These are phyloP conservation scores for Oceanodroma leucorhoa DNA, from an alignment of 2,797 vertebrate genomes.

Conservation along the genomic window DNA sequence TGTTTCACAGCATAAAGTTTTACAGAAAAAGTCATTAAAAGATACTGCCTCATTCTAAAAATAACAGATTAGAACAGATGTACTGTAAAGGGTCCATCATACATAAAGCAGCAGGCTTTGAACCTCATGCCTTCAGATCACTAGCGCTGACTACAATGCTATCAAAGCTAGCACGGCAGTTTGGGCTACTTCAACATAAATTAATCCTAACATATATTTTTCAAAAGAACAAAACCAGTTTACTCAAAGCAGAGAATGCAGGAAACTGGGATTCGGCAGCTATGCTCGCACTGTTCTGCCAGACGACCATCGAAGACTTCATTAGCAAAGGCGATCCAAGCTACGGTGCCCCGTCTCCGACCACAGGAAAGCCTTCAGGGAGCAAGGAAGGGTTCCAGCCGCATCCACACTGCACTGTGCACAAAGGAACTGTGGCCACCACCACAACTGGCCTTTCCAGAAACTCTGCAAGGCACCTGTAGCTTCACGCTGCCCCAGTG, in stretches of 20 bases:
- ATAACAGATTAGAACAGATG: not conserved
- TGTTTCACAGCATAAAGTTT: not conserved
- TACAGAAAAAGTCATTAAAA: not conserved
- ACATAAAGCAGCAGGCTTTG: not conserved
- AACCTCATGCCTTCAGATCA: not conserved
- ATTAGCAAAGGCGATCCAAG: not conserved
- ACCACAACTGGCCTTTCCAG: not conserved
- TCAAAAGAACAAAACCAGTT: not conserved
- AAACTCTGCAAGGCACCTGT: not conserved
- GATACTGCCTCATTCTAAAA: not conserved
- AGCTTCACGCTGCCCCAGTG: not conserved
- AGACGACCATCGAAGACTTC: not conserved
- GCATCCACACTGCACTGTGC: not conserved
- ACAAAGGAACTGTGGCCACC: not conserved
- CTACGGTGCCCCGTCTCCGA: not conserved
- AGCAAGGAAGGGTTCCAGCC: not conserved
- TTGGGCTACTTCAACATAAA: not conserved
- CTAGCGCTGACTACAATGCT: not conserved
- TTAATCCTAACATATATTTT: not conserved
- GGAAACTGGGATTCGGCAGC: not conserved
- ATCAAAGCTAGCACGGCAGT: not conserved
- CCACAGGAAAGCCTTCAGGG: not conserved
- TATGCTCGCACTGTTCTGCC: not conserved
- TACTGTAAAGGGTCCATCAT: not conserved
- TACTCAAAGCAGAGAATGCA: not conserved